Percentiles rank a stretch among this genome's conserved stretches.
phyloP scores from a whole-genome alignment of 2,888 invertebrate genomes.

The Meteorus colon region DNA sequence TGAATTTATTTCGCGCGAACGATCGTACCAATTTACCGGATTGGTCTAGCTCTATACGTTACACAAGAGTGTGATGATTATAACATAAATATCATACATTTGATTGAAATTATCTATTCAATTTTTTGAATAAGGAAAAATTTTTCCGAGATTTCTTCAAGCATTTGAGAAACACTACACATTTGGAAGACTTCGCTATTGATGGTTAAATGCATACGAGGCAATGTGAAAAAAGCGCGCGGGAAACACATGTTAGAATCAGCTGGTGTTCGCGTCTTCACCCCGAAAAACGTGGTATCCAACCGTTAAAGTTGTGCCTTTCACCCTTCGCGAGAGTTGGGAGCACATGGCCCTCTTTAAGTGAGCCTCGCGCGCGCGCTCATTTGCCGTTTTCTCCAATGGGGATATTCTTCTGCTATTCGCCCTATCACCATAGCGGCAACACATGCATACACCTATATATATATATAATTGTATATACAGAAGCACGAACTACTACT shows the following conservation, averaged over 20 bases:
- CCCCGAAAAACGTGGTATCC: slow-evolving; percentile 60
- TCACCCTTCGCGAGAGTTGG: slow-evolving; percentile 55
- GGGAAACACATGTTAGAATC: slow-evolving; percentile 70
- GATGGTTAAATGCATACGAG: no score
- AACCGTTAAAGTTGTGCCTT: slow-evolving; percentile 65
- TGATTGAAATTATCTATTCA: no score
- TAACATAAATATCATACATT: no score
- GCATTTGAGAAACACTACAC: neutral
- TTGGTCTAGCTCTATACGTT: no score
- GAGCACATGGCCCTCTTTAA: slow-evolving; percentile 66
- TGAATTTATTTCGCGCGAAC: no score
- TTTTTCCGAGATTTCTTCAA: no score
- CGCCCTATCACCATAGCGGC: slow-evolving; percentile 5
- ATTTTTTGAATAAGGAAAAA: no score
- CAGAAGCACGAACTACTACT: neutral
- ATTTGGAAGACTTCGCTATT: slow-evolving; percentile 24
- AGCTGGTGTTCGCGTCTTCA: slow-evolving; percentile 66
- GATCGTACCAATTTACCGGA: no score
- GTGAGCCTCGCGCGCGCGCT: slow-evolving; percentile 30
- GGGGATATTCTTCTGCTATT: slow-evolving; percentile 1
- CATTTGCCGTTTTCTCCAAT: slow-evolving; percentile 15
- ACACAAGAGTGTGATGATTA: neutral
- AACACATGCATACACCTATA: slow-evolving; percentile 32
- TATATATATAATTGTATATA: neutral
- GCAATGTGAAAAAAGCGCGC: slow-evolving; percentile 57